These are phyloP conservation scores for Chionodraco myersi DNA, from an alignment of 2,113 vertebrate genomes.

Conservation along the genomic window DNA sequence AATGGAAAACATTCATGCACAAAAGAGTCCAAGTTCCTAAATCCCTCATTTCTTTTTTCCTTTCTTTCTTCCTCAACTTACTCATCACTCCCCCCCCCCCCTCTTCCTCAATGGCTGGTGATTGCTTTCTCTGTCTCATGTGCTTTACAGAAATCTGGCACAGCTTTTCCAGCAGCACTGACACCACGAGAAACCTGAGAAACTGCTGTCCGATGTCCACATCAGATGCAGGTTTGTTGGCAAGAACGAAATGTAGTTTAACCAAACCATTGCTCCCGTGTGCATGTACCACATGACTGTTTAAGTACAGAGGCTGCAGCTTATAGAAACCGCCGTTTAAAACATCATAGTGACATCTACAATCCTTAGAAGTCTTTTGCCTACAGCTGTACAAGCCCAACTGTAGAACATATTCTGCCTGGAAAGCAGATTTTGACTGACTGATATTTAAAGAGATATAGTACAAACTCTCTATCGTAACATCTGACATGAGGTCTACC, in stretches of 20 bases:
- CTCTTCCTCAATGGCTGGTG: constrained; percentile 32
- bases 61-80: constrained; percentile 24
- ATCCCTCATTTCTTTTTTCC: constrained; percentile 13
- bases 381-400: constrained; percentile 17
- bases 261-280: too few relatives aligned
- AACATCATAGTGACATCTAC: constrained; percentile 14
- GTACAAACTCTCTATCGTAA: too few relatives aligned
- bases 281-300: too few relatives aligned
- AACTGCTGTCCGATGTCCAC: too few relatives aligned
- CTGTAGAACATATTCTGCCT: constrained; percentile 2
- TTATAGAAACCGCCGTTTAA: constrained; percentile 5
- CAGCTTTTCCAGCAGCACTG: too few relatives aligned
- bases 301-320: background rate
- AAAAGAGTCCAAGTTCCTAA: constrained; percentile 20
- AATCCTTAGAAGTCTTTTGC: background rate
- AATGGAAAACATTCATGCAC: constrained; percentile 44
- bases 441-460: too few relatives aligned
- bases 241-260: too few relatives aligned
- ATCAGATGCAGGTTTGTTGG: too few relatives aligned
- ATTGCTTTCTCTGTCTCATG: too few relatives aligned
- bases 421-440: background rate
- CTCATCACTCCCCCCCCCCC: constrained; percentile 24
- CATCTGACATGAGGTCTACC: too few relatives aligned
- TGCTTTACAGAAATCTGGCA: too few relatives aligned
- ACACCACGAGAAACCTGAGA: too few relatives aligned